phyloP scores from a whole-genome alignment of 2,888 invertebrate genomes.

The Siphlonurus alternatus region DNA sequence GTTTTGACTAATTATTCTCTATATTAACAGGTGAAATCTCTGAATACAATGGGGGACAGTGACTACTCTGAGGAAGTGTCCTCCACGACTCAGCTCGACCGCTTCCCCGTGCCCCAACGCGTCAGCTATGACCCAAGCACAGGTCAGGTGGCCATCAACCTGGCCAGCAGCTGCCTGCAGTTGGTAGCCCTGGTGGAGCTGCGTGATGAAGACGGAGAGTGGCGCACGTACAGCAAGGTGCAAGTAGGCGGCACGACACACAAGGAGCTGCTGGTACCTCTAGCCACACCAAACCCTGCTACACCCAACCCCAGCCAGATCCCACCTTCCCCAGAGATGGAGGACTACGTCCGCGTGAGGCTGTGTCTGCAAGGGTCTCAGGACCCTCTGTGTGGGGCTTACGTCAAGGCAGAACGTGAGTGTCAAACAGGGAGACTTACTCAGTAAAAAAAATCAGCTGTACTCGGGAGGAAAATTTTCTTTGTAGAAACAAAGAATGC shows the following conservation, averaged over 20 bases:
- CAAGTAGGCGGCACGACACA: slow-evolving; percentile 42
- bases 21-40: slow-evolving; percentile 50
- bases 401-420: slow-evolving; percentile 66
- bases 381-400: slow-evolving; percentile 61
- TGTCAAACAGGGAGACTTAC: background rate
- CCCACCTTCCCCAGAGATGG: slow-evolving; percentile 32
- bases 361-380: slow-evolving; percentile 65
- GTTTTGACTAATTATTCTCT: background rate
- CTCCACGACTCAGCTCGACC: slow-evolving; percentile 67
- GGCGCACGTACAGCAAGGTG: slow-evolving; percentile 58
- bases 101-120: slow-evolving; percentile 61
- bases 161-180: slow-evolving; percentile 60
- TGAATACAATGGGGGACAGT: slow-evolving; percentile 74
- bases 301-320: slow-evolving; percentile 30
- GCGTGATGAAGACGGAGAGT: slow-evolving; percentile 34
- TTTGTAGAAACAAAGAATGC: too few relatives aligned
- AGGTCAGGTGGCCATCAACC: slow-evolving; percentile 57
- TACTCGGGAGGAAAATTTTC: too few relatives aligned
- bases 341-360: slow-evolving; percentile 46
- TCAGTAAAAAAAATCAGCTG: background rate
- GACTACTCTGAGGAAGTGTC: slow-evolving; percentile 72
- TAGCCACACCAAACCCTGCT: slow-evolving; percentile 30
- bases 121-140: slow-evolving; percentile 70
- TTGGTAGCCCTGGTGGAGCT: slow-evolving; percentile 61
- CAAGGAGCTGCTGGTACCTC: slow-evolving; percentile 36